Base-by-base conservation (phyloP, 2,113 vertebrate genomes). In the Calyptommatus sinebrachiatus region DNA sequence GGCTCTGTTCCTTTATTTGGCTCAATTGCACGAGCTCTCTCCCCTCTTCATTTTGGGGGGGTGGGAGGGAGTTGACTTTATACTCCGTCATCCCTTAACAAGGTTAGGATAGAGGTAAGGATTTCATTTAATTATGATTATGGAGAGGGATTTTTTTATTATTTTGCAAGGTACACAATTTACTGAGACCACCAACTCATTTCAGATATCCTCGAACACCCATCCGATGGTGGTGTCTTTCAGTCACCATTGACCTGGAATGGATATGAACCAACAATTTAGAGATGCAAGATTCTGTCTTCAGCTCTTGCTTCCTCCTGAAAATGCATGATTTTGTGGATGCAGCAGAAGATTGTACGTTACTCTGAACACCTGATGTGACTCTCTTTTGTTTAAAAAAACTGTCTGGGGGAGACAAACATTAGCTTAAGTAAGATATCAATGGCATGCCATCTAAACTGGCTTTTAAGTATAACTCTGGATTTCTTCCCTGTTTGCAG, bases 401-500 rank as follows among this genome's bases (percentile, higher is more conserved):
- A 57, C 11, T 73, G 72, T 41, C 53, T 48, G 78, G 11, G 41
- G 16, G 1, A 72, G 28, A 31, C 81, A 66, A 48, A 75, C 45
- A 66, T 28, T 69, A 62, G n/a, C 29, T 80, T 76, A 74, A 70
- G 77, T 81, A 71, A 53, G 53, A 72, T 14, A 65, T 26, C 20
- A 60, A n/a, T 50, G 60, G 50, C 45, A 66, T 73, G 18, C 4
- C 53, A 16, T 0, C 1, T 66, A 83, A 81, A 60, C 46, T 71
- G 77, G 1, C 26, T 20, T 61, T 66, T 67, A 74, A 62, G 57
- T 88, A 78, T 88, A 77, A 88, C 81, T 41, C 84, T 85, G 89
- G 53, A 75, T 79, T 57, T 20, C 78, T 93, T 82, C 65, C 83
- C 57, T 88, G 14, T 91, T 41, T 92, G 83, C 88, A 97, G 97